Conservation (phyloP, 2,113 vertebrate species). For the Corapipo altera region DNA sequence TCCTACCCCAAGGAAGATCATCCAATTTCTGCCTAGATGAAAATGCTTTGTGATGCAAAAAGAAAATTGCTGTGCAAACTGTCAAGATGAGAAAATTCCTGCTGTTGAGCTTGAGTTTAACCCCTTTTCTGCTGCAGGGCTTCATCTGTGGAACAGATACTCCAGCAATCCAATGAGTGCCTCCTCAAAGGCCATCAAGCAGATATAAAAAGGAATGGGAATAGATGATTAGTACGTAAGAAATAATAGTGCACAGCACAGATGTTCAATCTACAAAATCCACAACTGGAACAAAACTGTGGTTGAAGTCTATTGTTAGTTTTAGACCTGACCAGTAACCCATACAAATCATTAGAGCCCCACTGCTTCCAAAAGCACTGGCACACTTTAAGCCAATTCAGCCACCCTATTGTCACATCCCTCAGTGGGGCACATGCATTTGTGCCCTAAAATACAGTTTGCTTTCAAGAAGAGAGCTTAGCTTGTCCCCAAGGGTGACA, state of each 20-base stretch:
- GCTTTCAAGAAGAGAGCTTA: background rate
- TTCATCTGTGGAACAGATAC: background rate
- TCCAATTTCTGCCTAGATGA: background rate
- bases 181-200: background rate
- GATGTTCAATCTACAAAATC: background rate
- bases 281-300: background rate
- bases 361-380: background rate
- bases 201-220: background rate
- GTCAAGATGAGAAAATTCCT: background rate
- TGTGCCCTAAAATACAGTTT: background rate
- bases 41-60: background rate
- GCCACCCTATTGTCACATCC: background rate
- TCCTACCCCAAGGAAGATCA: background rate
- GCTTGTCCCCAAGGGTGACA: background rate
- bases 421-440: background rate
- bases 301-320: background rate
- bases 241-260: background rate
- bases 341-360: background rate
- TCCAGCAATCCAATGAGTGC: background rate
- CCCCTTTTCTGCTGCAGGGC: background rate
- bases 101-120: background rate
- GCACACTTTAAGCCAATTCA: background rate
- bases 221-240: background rate
- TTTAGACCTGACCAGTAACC: background rate
- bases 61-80: background rate